Percentiles rank a stretch among this genome's conserved stretches.
phyloP scores from a whole-genome alignment of 2,797 vertebrate genomes.

The Coccyzus lansbergi region DNA sequence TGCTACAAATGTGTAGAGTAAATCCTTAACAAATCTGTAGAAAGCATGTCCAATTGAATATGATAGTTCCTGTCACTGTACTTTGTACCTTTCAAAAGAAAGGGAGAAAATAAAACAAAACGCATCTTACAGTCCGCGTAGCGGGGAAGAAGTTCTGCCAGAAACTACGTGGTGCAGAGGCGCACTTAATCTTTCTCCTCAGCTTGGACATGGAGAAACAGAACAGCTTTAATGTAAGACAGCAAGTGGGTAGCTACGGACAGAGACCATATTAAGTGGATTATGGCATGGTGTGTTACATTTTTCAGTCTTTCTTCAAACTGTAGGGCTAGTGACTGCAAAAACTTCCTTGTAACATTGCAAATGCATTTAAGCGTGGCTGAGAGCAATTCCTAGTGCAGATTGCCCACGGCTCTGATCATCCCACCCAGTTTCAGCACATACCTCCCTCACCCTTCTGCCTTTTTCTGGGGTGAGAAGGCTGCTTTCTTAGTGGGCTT shows the following conservation, averaged over 20 bases:
- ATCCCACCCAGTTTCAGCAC: background rate
- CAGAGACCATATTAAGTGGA: background rate
- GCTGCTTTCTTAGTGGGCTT: background rate
- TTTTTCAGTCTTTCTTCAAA: constrained; percentile 38
- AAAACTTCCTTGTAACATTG: background rate
- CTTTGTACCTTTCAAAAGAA: constrained; percentile 48
- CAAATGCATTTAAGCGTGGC: background rate
- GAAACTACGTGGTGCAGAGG: background rate
- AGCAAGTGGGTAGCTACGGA: background rate
- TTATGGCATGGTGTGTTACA: background rate
- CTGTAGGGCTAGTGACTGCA: background rate
- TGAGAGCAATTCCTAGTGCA: background rate
- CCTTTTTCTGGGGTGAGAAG: background rate
- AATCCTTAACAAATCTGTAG: constrained; percentile 80
- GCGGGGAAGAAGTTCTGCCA: constrained; percentile 29
- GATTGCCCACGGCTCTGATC: background rate
- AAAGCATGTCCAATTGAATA: constrained; percentile 79
- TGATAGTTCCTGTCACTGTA: constrained; percentile 72
- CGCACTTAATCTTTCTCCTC: background rate
- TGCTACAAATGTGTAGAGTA: constrained; percentile 76
- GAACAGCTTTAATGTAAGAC: background rate
- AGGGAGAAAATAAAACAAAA: constrained; percentile 40
- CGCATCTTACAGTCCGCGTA: background rate
- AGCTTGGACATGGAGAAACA: background rate
- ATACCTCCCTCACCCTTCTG: background rate